Evolutionary conservation across 1,140 invertebrate genomes (phyloP).

Genomic region (Zaprionus tsacasi): DNA sequence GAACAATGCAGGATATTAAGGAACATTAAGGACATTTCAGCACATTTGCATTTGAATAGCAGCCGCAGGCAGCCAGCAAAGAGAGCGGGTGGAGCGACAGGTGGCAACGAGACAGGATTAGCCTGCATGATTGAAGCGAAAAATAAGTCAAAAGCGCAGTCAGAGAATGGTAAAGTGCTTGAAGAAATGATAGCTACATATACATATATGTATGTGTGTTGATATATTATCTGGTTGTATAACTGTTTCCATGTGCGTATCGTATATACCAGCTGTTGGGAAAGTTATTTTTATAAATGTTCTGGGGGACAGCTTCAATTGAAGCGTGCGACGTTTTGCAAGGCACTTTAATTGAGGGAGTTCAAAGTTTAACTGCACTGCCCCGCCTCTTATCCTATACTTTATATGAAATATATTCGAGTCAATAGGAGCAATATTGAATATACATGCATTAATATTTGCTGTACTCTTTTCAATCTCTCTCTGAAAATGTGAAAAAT

Average conservation of each 20-base stretch:
- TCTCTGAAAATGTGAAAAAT: conserved; percentile 50
- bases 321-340: conserved; percentile 38
- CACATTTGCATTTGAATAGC: conserved; percentile 62
- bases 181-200: conserved; percentile 19
- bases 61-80: conserved; percentile 18
- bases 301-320: conserved; percentile 49
- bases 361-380: conserved; percentile 68
- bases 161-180: conserved; percentile 28
- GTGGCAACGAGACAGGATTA: conserved; percentile 54
- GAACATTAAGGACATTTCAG: conserved; percentile 74
- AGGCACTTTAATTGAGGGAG: conserved; percentile 67
- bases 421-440: background rate
- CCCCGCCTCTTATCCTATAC: conserved; percentile 19
- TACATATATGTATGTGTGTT: conserved; percentile 14
- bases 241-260: background rate
- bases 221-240: conserved; percentile 5
- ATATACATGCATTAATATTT: background rate
- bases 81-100: conserved; percentile 27
- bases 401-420: background rate
- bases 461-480: background rate
- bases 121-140: conserved; percentile 55
- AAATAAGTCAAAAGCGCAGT: conserved; percentile 20
- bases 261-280: background rate
- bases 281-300: background rate
- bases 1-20: conserved; percentile 77